A percentile compares a stretch with the other conserved stretches of the same genome.
phyloP scores from a whole-genome alignment of 2,113 vertebrate species.

The Aegypius monachus region DNA sequence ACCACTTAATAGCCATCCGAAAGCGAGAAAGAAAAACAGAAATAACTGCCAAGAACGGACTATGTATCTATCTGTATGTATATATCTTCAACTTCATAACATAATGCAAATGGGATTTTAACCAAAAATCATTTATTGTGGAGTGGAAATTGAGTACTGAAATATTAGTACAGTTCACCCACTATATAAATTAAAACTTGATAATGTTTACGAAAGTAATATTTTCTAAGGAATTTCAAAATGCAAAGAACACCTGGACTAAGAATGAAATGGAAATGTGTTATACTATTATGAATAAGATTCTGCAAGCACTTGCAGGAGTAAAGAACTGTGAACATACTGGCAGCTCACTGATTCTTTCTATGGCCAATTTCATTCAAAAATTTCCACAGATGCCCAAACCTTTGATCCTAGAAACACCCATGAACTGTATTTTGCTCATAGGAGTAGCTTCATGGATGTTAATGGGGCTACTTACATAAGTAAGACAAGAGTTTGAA shows the following conservation, averaged over 20 bases:
- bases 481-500: background rate
- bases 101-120: background rate
- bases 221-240: background rate
- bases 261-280: background rate
- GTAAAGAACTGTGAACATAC: background rate
- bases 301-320: background rate
- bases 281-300: background rate
- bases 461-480: background rate
- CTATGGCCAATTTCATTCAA: background rate
- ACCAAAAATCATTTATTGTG: background rate
- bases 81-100: background rate
- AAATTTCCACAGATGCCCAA: background rate
- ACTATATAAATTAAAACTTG: background rate
- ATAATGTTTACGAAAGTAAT: background rate
- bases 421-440: background rate
- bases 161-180: background rate
- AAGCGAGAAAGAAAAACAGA: background rate
- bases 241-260: background rate
- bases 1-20: background rate
- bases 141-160: background rate
- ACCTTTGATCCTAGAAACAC: background rate
- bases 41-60: background rate
- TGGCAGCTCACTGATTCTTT: background rate
- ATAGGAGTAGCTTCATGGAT: background rate
- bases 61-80: background rate